Percentiles rank a stretch among this genome's conserved stretches.
Evolutionary conservation across 2,113 vertebrate genomes (phyloP).

Genomic region (Cardinalis cardinalis): DNA sequence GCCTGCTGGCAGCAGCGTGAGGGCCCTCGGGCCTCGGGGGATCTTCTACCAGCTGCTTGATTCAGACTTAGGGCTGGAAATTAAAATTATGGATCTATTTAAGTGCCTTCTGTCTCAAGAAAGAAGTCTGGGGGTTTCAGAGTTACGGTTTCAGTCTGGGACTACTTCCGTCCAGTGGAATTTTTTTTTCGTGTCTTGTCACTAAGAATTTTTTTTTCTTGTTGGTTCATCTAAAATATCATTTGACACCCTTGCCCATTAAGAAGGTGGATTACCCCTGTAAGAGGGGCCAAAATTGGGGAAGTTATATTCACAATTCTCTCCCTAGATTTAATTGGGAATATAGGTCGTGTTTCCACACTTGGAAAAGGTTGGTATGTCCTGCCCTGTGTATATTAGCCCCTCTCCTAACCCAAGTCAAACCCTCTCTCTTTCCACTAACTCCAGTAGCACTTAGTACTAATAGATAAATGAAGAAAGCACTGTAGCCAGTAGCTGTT

Average conservation of each 20-base stretch:
- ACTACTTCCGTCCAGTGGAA: conserved; percentile 77
- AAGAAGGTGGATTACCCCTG: conserved; percentile 87
- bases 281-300: conserved; percentile 87
- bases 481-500: conserved; percentile 78
- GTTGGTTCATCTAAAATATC: conserved; percentile 80
- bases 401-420: conserved; percentile 95
- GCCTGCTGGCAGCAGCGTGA: conserved; percentile 56
- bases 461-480: conserved; percentile 80
- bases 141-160: conserved; percentile 74
- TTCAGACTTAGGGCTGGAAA: conserved; percentile 73
- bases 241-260: conserved; percentile 84
- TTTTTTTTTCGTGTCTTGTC: conserved; percentile 73
- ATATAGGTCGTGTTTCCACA: conserved; percentile 99
- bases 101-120: conserved; percentile 74
- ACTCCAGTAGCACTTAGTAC: conserved; percentile 86
- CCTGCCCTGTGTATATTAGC: conserved; percentile 99
- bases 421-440: conserved; percentile 90
- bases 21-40: conserved; percentile 48
- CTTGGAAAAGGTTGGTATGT: conserved; percentile 99
- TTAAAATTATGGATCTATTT: conserved; percentile 75
- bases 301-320: conserved; percentile 97
- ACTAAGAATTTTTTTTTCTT: conserved; percentile 79
- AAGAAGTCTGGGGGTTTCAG: conserved; percentile 81
- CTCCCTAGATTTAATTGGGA: conserved; percentile 99
- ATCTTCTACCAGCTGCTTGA: conserved; percentile 72